These are phyloP conservation scores for Podarcis lilfordi DNA, from an alignment of 2,797 vertebrate species.

Conservation along the genomic window DNA sequence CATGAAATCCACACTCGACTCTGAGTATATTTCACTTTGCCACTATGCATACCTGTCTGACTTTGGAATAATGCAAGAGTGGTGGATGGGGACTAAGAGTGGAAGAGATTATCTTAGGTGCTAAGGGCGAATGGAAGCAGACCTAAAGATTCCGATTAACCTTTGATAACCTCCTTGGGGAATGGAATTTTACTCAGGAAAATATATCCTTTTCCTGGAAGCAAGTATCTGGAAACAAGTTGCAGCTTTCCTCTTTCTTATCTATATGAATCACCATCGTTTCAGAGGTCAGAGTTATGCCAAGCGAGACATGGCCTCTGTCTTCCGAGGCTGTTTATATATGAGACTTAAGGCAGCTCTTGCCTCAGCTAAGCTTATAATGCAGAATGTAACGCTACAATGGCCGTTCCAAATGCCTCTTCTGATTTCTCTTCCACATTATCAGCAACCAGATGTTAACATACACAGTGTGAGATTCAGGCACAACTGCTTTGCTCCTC, in stretches of 20 bases:
- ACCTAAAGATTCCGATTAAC: slow-evolving; percentile 52
- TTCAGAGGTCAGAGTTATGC: background rate
- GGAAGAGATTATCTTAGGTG: slow-evolving; percentile 40
- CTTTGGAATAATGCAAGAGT: background rate
- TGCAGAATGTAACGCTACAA: background rate
- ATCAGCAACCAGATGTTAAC: background rate
- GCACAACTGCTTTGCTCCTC: no score
- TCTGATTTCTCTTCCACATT: background rate
- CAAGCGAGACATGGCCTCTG: background rate
- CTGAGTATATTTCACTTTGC: no score
- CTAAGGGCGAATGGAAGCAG: slow-evolving; percentile 50
- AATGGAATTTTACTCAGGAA: slow-evolving; percentile 12
- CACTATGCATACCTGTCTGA: slow-evolving; percentile 2
- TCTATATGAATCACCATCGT: slow-evolving; percentile 46
- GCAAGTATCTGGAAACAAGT: slow-evolving; percentile 49
- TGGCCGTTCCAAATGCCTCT: background rate
- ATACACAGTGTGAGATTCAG: background rate
- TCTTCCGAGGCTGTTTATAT: background rate
- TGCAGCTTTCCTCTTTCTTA: slow-evolving; percentile 34
- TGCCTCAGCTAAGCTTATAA: background rate
- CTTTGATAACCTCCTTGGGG: slow-evolving; percentile 49
- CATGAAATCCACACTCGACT: no score
- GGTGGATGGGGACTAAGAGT: background rate
- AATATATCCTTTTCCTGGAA: slow-evolving; percentile 26
- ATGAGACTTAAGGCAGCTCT: background rate